These are phyloP conservation scores for Xenops minutus DNA, from an alignment of 2,797 vertebrate species.

Conservation along the genomic window DNA sequence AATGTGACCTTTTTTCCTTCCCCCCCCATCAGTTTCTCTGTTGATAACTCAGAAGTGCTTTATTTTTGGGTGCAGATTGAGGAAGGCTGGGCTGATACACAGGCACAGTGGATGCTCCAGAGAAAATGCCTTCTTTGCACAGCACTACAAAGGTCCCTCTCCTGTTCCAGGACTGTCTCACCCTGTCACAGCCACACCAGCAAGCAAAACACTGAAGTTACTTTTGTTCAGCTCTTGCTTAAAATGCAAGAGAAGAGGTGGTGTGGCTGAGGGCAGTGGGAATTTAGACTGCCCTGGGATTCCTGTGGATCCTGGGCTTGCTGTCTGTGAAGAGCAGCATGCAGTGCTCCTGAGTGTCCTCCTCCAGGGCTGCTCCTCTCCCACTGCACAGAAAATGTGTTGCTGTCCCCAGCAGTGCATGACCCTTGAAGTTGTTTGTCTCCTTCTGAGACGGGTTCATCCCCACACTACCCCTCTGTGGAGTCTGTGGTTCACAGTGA, in stretches of 20 bases:
- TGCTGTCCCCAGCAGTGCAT: background rate
- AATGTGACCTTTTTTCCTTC: background rate
- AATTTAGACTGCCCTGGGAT: background rate
- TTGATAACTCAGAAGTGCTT: background rate
- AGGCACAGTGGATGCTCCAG: background rate
- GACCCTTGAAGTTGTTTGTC: background rate
- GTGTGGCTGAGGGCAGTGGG: rapidly evolving
- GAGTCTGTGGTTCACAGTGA: background rate
- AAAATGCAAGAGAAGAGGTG: background rate
- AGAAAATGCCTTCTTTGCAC: background rate
- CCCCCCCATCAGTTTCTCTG: background rate
- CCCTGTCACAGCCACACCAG: background rate
- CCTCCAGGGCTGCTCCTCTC: background rate
- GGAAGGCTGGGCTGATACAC: background rate
- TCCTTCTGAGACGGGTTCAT: background rate
- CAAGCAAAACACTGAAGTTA: rapidly evolving
- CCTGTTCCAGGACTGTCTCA: background rate
- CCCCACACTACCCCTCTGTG: background rate
- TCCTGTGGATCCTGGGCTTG: background rate
- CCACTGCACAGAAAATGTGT: background rate
- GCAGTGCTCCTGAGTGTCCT: background rate
- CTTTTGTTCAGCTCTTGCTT: background rate
- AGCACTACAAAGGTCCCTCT: background rate
- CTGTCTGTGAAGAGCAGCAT: background rate
- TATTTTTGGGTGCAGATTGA: background rate